These are phyloP conservation scores for Vimba vimba DNA, from an alignment of 2,113 vertebrate genomes.

Conservation along the genomic window DNA sequence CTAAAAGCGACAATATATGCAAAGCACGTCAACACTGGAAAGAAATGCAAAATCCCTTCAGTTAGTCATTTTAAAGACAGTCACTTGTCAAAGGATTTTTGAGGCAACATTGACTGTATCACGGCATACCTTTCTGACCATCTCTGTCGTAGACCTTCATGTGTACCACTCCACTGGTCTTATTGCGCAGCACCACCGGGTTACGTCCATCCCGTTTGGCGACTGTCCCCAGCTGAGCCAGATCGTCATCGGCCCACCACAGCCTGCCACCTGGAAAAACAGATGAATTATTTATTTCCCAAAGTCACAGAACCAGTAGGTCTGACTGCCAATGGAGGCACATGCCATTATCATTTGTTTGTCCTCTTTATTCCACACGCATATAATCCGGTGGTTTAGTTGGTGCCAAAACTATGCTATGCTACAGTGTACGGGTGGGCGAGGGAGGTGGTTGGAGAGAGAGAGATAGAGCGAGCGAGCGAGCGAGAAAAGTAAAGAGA, in stretches of 20 bases:
- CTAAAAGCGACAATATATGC: no score
- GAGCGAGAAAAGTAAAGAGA: constrained; percentile 37
- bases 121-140: constrained; percentile 86
- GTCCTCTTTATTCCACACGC: constrained; percentile 2
- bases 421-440: neutral
- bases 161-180: constrained; percentile 92
- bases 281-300: constrained; percentile 46
- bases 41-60: neutral
- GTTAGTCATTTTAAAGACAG: neutral
- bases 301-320: constrained; percentile 20
- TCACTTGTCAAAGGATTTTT: neutral
- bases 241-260: constrained; percentile 97
- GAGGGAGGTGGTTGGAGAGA: neutral
- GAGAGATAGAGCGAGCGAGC: neutral
- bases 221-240: constrained; percentile 89
- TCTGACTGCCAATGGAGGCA: constrained; percentile 7
- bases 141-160: constrained; percentile 97
- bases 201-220: constrained; percentile 92
- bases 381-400: constrained; percentile 4
- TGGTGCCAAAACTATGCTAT: constrained; percentile 14
- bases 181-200: constrained; percentile 86
- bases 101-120: neutral
- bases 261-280: constrained; percentile 87
- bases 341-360: constrained; percentile 41
- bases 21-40: neutral